These are phyloP conservation scores for Oncorhynchus keta DNA, from an alignment of 2,113 vertebrate genomes.

Conservation along the genomic window DNA sequence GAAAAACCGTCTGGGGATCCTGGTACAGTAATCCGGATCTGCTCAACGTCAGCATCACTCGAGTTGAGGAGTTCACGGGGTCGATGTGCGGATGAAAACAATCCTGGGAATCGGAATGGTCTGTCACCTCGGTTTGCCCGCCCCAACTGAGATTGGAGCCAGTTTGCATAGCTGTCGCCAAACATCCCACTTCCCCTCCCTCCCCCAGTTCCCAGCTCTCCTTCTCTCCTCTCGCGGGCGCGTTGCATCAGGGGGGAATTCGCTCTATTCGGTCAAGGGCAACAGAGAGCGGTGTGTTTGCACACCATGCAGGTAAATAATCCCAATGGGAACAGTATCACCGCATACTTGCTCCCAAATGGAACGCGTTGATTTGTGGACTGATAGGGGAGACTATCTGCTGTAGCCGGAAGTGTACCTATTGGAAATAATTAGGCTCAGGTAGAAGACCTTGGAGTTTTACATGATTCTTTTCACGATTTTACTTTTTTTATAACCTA, in stretches of 20 bases:
- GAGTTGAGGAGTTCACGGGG: background rate
- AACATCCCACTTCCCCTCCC: slow-evolving; percentile 3
- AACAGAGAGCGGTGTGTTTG: slow-evolving; percentile 64
- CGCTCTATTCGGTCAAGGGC: slow-evolving; percentile 27
- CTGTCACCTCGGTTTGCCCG: slow-evolving; percentile 45
- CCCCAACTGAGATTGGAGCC: slow-evolving; percentile 42
- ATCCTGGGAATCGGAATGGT: slow-evolving; percentile 35
- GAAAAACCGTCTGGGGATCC: slow-evolving; percentile 43
- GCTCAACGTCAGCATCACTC: slow-evolving; percentile 34
- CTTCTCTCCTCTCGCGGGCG: background rate
- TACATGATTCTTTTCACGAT: too few species aligned
- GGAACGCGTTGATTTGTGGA: background rate
- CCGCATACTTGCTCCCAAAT: background rate
- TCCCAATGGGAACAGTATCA: slow-evolving; percentile 61
- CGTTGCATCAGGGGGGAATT: slow-evolving; percentile 14
- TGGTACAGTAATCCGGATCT: slow-evolving; percentile 51
- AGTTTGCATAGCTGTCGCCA: slow-evolving; percentile 29
- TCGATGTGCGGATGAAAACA: slow-evolving; percentile 21
- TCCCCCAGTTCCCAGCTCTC: background rate
- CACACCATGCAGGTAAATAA: slow-evolving; percentile 75
- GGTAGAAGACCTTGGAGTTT: background rate
- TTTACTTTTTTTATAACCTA: too few species aligned
- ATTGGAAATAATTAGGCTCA: background rate
- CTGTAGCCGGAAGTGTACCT: too few species aligned
- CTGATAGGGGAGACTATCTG: background rate